A percentile compares a stretch with the other conserved stretches of the same genome.
Conservation (phyloP, 2,113 vertebrate species). For the Dissostichus mawsoni region DNA sequence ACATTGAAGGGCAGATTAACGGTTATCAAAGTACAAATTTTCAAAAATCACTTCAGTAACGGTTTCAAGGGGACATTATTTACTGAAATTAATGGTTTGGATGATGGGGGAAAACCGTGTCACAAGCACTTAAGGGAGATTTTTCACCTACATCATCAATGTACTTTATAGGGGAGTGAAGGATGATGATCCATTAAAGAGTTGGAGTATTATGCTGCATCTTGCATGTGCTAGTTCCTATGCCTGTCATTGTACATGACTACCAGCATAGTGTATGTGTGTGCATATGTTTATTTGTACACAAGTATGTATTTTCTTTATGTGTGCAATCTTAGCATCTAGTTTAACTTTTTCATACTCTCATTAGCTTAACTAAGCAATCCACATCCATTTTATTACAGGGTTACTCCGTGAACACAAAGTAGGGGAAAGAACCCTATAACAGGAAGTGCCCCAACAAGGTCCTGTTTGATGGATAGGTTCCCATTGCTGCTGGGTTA, state of each 20-base stretch:
- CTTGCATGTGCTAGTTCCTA: neutral
- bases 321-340: neutral
- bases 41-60: no score
- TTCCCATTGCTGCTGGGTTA: constrained; percentile 79
- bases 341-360: neutral
- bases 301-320: neutral
- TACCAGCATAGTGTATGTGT: neutral
- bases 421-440: constrained; percentile 22
- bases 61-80: no score
- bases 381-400: constrained; percentile 24
- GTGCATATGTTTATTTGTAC: neutral
- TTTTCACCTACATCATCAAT: neutral
- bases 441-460: constrained; percentile 61
- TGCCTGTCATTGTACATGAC: neutral
- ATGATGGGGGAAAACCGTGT: no score
- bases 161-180: neutral
- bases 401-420: constrained; percentile 26
- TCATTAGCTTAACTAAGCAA: constrained; percentile 16
- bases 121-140: no score
- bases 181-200: neutral
- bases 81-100: no score
- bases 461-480: constrained; percentile 75
- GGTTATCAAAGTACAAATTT: no score
- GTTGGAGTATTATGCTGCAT: neutral
- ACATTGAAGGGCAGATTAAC: no score